Percentiles rank a stretch among this genome's conserved stretches.
phyloP scores from a whole-genome alignment of 2,888 invertebrate species.

The Eucera pruinosa region DNA sequence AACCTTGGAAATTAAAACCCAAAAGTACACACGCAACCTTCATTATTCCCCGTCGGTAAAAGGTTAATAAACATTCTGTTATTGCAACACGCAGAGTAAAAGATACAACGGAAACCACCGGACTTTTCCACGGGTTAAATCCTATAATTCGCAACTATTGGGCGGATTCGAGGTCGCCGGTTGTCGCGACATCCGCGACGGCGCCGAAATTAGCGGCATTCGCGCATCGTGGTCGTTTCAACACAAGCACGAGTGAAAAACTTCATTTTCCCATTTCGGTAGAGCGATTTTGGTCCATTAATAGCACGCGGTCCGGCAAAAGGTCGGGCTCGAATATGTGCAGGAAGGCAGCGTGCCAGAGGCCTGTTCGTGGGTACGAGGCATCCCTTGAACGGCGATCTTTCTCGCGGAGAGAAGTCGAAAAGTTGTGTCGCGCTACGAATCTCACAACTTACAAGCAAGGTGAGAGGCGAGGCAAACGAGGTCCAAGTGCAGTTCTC shows the following conservation, averaged over 20 bases:
- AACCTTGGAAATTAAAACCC: too few species aligned
- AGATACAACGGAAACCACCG: background rate
- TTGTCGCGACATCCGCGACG: background rate
- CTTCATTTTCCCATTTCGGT: constrained; percentile 57
- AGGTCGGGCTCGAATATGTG: constrained; percentile 55
- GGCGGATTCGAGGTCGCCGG: background rate
- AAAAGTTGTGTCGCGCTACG: constrained; percentile 44
- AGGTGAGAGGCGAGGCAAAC: constrained; percentile 57
- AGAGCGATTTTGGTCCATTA: constrained; percentile 57
- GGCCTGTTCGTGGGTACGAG: background rate
- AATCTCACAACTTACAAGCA: constrained; percentile 19
- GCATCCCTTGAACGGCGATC: background rate
- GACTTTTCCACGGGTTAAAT: background rate
- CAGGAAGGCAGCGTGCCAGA: constrained; percentile 55
- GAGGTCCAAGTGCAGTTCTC: constrained; percentile 61
- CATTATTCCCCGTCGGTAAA: too few species aligned
- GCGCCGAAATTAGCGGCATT: constrained; percentile 20
- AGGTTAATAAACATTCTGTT: too few species aligned
- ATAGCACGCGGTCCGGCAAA: constrained; percentile 49
- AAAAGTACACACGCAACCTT: too few species aligned
- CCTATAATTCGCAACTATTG: background rate
- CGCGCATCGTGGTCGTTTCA: constrained; percentile 26
- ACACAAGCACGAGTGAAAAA: constrained; percentile 25
- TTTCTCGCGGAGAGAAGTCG: constrained; percentile 1
- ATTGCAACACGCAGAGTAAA: background rate